Evolutionary conservation across 2,113 vertebrate genomes (phyloP).

Genomic region (Centropus unirufus): DNA sequence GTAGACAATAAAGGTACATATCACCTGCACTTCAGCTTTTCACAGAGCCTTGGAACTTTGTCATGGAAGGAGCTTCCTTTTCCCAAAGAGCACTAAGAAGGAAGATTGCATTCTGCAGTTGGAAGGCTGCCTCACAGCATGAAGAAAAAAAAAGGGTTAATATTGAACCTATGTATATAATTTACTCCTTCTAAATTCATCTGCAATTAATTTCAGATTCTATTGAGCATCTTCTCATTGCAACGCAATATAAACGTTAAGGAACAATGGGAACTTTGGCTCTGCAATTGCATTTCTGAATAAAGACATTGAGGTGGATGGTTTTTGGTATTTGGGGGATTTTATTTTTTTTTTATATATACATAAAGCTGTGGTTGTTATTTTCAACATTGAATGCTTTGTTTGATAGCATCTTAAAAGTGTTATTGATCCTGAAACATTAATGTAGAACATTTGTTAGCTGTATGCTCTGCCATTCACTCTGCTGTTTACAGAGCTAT

Average conservation of each 20-base stretch:
- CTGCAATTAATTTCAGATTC: slow-evolving; percentile 5
- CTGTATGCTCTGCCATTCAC: neutral
- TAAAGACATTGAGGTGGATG: neutral
- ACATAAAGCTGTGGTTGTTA: neutral
- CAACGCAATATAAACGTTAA: neutral
- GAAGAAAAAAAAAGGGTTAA: neutral
- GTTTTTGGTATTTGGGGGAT: too few relatives aligned
- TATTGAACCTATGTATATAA: neutral
- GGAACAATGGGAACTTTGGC: neutral
- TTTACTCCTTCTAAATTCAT: neutral
- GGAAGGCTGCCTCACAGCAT: neutral
- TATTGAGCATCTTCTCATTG: neutral
- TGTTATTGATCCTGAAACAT: slow-evolving; percentile 26
- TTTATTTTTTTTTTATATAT: neutral
- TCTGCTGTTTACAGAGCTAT: slow-evolving; percentile 2
- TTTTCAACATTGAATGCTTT: slow-evolving; percentile 10
- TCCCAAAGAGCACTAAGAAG: neutral
- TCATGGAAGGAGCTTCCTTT: neutral
- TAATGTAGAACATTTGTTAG: slow-evolving; percentile 50
- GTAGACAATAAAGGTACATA: neutral
- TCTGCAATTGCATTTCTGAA: neutral
- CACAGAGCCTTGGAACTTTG: neutral
- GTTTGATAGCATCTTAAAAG: slow-evolving; percentile 38
- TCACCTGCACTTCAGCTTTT: neutral
- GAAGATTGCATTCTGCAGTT: neutral